Evolutionary conservation across 2,797 vertebrate genomes (phyloP).

Genomic region (Yasuhikotakia modesta): DNA sequence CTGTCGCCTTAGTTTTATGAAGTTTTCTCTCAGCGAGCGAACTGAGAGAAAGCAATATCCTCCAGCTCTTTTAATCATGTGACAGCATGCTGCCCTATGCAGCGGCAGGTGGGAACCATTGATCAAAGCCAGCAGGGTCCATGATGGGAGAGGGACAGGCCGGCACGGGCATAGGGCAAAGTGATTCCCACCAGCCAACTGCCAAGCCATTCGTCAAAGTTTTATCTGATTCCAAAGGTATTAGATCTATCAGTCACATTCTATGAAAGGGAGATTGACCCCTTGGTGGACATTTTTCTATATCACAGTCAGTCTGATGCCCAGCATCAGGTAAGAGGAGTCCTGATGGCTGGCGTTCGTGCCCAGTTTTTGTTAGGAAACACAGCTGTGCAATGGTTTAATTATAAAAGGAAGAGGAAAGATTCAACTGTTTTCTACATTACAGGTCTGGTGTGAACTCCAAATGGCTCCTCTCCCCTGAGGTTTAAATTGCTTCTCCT

Average conservation of each 20-base stretch:
- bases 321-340: conserved; percentile 64
- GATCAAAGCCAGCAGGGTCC: conserved; percentile 85
- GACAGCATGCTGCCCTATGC: conserved; percentile 75
- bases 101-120: conserved; percentile 75
- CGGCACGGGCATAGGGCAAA: conserved; percentile 70
- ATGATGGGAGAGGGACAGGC: conserved; percentile 82
- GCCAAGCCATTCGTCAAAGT: conserved; percentile 91
- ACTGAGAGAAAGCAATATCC: conserved; percentile 81
- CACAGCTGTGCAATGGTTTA: conserved; percentile 64
- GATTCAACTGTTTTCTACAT: conserved; percentile 67
- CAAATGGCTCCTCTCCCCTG: conserved; percentile 75
- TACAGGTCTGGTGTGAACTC: conserved; percentile 72
- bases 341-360: conserved; percentile 65
- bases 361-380: conserved; percentile 64
- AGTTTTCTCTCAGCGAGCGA: conserved; percentile 72
- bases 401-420: conserved; percentile 65
- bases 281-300: conserved; percentile 79
- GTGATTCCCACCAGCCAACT: conserved; percentile 70
- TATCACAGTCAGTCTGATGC: conserved; percentile 78
- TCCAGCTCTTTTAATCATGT: conserved; percentile 79
- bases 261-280: conserved; percentile 87
- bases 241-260: conserved; percentile 92
- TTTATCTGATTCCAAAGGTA: conserved; percentile 97
- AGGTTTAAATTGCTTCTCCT: conserved; percentile 81
- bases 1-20: conserved; percentile 76